Evolutionary conservation across 2,113 vertebrate genomes (phyloP), one percentile per base, ranked within the genome.

Genomic region (Peromyscus leucopus): DNA sequence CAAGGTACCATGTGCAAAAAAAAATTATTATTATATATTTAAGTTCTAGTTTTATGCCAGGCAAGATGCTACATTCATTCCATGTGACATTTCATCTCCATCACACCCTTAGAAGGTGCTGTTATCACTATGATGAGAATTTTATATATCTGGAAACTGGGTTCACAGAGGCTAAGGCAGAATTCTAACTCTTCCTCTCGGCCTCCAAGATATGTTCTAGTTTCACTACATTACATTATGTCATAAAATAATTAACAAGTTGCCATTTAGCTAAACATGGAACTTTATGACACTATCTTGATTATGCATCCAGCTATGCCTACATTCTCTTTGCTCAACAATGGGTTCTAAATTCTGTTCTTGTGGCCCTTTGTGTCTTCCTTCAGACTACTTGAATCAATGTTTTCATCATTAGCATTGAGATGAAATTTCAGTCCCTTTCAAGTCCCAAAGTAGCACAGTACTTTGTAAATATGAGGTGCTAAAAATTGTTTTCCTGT

Each of bases 211-310:
- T 55, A 7, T 76, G 1, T 69, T 89, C 59, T 80, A 88, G 74
- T 15, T 85, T 89, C 51, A 42, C 15, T 33, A 61, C 3, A 26
- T 4, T 92, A 10, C 10, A 75, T 59, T 67, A 36, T 31, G 42
- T 91, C 11, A 89, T 51, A 92, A 96, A 96, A 91, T 91, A 93
- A 72, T 22, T 88, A 65, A 65, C 63, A 5, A 51, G 19, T 46
- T 46, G 17, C 74, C 17, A 59, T 19, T 72, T n/a, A 86, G 74
- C 9, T 26, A 91, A 55, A 83, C 31, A 7, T 51, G n/a, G 39
- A 65, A 86, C 46, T 67, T 10, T 72, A n/a, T 51, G 13, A 24
- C 48, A 24, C 12, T 48, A 22, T 86, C 61, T 36, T 13, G 16
- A n/a, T 16, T 75, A 72, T 75, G n/a, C 83, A 71, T 71, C 48